Evolutionary conservation across 2,888 invertebrate genomes (phyloP), one percentile per base, ranked within the genome.

Genomic region (Pilophorus perplexus): DNA sequence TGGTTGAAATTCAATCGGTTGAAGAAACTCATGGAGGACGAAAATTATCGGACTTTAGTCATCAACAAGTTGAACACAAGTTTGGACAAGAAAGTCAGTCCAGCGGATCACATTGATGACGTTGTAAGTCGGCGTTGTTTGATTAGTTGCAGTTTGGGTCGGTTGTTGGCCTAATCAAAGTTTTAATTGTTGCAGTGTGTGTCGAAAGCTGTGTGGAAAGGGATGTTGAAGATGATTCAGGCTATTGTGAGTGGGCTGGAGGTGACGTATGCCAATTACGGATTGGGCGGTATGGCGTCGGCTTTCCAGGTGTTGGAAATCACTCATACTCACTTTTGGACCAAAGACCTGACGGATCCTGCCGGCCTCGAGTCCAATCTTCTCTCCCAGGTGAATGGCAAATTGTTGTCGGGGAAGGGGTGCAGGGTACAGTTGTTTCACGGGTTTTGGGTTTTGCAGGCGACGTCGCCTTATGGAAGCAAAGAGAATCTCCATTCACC

Each of bases 281-380:
- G 97, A 0, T 82, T 94, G 1, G 97, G 97, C 33, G 99, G 99
- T 20, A 94, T 97, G 90, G 95, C 96, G 2, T 94, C 96, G 0
- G 93, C 93, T 18, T 97, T 95, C 78, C 94, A 96, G 79, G 82
- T 98, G 71, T 87, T 98, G 74, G 99, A 99, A 82, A 95, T 99
- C 75, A 93, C 95, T 2, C 98, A 99, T 77, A 99, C 99, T 0
- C 98, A 99, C 79, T 99, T 89, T 77, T 96, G 95, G 93, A 90
- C 89, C 73, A 90, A 91, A 75, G 93, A 93, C 76, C 77, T 91
- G 6, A 81, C 84, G 0, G 84, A 84, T 67, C 70, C 70, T 4
- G 77, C 79, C 22, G 78, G 77, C 38, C 79, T 79, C 54, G 80
- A 79, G 52, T 77, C 79, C 42, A 78, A 79, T 5, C 74, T 80